phyloP scores from a whole-genome alignment of 2,797 vertebrate genomes.

The Cirrhinus molitorella region DNA sequence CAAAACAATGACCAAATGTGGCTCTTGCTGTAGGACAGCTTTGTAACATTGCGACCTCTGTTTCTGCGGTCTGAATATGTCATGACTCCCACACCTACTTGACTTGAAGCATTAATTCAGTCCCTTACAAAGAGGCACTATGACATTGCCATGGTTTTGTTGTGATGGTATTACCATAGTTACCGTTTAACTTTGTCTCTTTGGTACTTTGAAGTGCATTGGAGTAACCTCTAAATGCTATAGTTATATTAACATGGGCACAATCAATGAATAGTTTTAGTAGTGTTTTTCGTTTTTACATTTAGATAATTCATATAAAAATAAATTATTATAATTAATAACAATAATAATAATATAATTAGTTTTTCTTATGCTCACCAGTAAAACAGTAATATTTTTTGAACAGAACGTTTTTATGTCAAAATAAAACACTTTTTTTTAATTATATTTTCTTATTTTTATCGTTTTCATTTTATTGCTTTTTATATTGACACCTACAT shows the following conservation, averaged over 20 bases:
- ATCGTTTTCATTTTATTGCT: neutral
- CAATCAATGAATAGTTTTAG: neutral
- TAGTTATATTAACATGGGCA: neutral
- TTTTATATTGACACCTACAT: neutral
- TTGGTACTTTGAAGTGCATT: neutral
- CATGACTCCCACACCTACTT: slow-evolving; percentile 8
- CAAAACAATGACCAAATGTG: slow-evolving; percentile 33
- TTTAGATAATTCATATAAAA: neutral
- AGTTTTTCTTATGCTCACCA: neutral
- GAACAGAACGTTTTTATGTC: too few species aligned
- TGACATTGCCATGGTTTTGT: neutral
- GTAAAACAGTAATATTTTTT: too few species aligned
- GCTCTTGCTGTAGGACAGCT: slow-evolving; percentile 30
- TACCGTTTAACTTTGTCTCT: neutral
- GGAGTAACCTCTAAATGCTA: neutral
- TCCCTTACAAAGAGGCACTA: neutral
- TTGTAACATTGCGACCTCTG: slow-evolving; percentile 36
- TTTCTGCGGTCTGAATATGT: neutral
- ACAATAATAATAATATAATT: neutral
- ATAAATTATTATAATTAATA: neutral
- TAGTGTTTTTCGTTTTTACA: too few species aligned
- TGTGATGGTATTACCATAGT: slow-evolving; percentile 19
- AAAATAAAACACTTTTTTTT: neutral
- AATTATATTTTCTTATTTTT: neutral
- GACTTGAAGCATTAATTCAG: slow-evolving; percentile 12